Conservation (phyloP, 2,113 vertebrate species). For the Dipodomys ordii region DNA sequence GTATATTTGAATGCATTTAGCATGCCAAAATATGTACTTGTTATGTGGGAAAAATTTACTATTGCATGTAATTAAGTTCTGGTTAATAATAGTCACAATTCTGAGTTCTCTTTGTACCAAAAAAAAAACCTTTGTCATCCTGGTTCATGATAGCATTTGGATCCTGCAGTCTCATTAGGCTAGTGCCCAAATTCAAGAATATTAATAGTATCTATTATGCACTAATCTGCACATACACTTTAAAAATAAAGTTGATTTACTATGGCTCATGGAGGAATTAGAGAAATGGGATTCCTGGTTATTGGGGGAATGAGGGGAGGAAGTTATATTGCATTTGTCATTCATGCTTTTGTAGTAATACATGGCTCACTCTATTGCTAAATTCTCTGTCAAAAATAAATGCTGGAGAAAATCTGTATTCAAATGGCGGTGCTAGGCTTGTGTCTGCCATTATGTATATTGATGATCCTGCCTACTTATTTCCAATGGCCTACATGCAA, state of each 20-base stretch:
- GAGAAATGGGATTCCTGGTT: background rate
- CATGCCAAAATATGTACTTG: background rate
- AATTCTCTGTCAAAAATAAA: slow-evolving; percentile 29
- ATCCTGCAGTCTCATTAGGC: background rate
- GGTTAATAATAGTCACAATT: background rate
- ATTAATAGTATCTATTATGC: background rate
- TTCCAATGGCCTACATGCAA: background rate
- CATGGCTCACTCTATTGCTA: background rate
- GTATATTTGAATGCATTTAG: background rate
- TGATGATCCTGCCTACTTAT: background rate
- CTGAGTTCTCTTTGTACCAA: background rate
- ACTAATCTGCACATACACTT: background rate
- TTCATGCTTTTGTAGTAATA: background rate
- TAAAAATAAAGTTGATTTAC: background rate
- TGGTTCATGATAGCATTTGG: slow-evolving; percentile 25
- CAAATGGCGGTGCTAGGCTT: background rate
- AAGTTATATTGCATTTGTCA: background rate
- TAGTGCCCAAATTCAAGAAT: background rate
- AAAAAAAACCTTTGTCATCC: slow-evolving; percentile 8
- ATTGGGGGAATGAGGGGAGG: background rate
- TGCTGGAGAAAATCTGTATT: slow-evolving; percentile 4
- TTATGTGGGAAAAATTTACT: background rate
- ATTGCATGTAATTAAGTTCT: slow-evolving; percentile 19
- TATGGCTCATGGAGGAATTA: background rate
- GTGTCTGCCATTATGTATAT: background rate